Base-by-base conservation (phyloP, 2,888 invertebrate species). In the Athalia cordata region DNA sequence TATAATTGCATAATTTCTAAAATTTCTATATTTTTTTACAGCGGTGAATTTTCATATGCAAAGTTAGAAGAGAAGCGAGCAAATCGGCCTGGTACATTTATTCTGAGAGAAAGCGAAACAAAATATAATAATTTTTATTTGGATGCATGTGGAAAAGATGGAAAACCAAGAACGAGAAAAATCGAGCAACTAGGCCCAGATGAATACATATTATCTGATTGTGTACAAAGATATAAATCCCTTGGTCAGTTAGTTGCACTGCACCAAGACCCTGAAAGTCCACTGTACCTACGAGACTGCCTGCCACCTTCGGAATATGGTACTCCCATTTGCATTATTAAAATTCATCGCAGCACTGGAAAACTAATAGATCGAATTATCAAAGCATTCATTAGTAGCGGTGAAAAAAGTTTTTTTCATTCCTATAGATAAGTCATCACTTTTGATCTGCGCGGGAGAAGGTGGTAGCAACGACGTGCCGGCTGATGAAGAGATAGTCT, bases 301-400 rank as follows among this genome's bases (percentile, higher is more conserved):
- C 92, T 97, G 87, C 96, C 96, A 43, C 95, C 97, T 8, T 96
- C 97, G 0, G 96, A 96, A 92, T 96, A 96, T 91, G 97, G 96
- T 96, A 91, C 89, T 88, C 81, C 79, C 29, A 29, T 29, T 29
- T 29, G 29, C 29, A 29, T 29, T 29, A 29, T 29, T 29, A 29
- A 29, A n/a, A 55, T n/a, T 3, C 55, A 55, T n/a, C 45, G 3
- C 6, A 49, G 3, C 11, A 49, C 4, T 9, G 29, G 43, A 29
- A 52, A n/a, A 43, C 8, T 11, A 77, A 57, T 68, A 72, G 50
- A 77, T 13, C n/a, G 65, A 52, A 55, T 72, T 50, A 67, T 62
- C 52, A 62, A 64, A 57, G 3, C 50, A 11, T 67, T 3, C 15
- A 43, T 49, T 67, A 55, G 57, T 15, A 55, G 68, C 6, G 6